These are phyloP conservation scores for Clistopyga incitator DNA, from an alignment of 2,888 invertebrate species.

Conservation along the genomic window DNA sequence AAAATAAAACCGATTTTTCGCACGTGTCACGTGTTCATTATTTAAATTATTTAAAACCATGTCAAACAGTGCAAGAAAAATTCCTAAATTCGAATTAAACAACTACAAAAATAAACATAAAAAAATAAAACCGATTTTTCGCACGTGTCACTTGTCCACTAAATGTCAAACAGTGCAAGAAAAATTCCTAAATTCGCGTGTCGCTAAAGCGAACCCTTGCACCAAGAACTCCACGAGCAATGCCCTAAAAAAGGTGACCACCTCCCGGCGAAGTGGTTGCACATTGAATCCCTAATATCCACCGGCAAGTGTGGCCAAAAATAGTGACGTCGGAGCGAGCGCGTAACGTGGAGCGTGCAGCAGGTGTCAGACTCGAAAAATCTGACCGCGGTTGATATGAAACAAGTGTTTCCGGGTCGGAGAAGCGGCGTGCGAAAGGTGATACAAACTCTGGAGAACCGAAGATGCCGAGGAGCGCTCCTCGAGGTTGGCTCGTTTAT, in stretches of 20 bases:
- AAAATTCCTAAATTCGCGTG: too few species aligned
- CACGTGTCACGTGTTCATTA: too few species aligned
- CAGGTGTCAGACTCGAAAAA: constrained; percentile 57
- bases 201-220: too few species aligned
- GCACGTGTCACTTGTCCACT: too few species aligned
- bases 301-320: background rate
- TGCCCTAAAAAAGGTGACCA: background rate
- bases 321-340: background rate
- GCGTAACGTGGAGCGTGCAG: constrained; percentile 35
- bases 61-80: too few species aligned
- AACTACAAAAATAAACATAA: too few species aligned
- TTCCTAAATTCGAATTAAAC: too few species aligned
- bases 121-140: too few species aligned
- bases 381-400: background rate
- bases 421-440: background rate
- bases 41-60: too few species aligned
- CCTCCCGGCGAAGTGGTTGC: constrained; percentile 14
- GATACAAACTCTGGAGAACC: background rate
- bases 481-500: background rate
- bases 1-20: too few species aligned
- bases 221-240: too few species aligned
- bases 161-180: too few species aligned
- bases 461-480: background rate
- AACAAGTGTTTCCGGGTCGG: background rate
- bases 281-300: background rate